Evolutionary conservation across 2,888 invertebrate species (phyloP), one percentile per base, ranked within the genome.

Genomic region (Hyppa rectilinea): DNA sequence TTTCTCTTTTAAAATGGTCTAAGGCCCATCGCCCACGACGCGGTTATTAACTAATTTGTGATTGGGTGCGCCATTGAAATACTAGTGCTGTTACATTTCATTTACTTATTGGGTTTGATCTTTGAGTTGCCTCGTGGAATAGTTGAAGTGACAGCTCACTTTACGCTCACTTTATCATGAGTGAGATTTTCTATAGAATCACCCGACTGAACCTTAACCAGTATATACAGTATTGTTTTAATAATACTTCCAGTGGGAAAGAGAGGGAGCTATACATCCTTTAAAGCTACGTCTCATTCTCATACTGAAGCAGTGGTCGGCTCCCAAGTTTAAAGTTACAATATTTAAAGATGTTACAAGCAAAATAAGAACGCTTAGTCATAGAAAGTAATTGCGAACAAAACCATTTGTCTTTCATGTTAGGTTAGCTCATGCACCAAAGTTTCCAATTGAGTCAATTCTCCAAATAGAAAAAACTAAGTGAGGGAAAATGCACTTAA

Each of bases 401-500:
- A 52, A 67, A 10, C 10, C 29, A 64, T 49, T 38, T 12, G 47
- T 47, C 17, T 14, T 29, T 38, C 29, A 23, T 61, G 14, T 23
- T 5, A 20, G 3, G 12, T 5, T 31, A 38, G 17, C 6, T 9
- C 23, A 7, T n/a, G 7, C 10, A 14, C 17, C 5, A 47, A 34
- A 52, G 43, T 38, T 53, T 53, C n/a, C n/a, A 47, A 9, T 17
- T 47, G n/a, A 47, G 0, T 40, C 17, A 47, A 29, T 53, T 53
- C 23, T 65, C 4, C 0, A 1, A 65, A 65, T 12, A 49, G n/a
- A 17, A 17, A 55, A 55, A 55, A n/a, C 6, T 26, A 36, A 5
- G 10, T 55, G 29, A 49, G 6, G 52, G n/a, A 63, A 73, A 63
- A 71, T 73, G 38, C 38, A 63, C 12, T 31, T 71, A 49, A 49